Evolutionary conservation across 2,888 invertebrate species (phyloP).

Genomic region (Heliconius aoede): DNA sequence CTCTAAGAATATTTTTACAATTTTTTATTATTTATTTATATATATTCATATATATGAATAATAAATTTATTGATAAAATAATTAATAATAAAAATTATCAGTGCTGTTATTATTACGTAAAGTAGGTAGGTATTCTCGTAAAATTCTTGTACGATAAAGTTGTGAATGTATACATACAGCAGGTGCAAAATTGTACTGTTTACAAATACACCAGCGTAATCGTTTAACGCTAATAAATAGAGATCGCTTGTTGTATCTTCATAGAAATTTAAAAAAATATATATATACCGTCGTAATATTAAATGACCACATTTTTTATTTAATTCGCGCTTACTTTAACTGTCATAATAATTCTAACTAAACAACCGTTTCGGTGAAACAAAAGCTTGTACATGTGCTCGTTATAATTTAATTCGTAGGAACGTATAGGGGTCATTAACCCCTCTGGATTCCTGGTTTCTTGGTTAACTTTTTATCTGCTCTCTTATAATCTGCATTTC

Average conservation of each 20-base stretch:
- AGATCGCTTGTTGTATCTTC: constrained; percentile 10
- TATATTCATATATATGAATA: too few species aligned
- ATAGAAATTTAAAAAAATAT: background rate
- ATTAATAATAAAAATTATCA: too few species aligned
- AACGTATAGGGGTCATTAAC: constrained; percentile 45
- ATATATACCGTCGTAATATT: background rate
- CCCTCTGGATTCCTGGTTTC: constrained; percentile 44
- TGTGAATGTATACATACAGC: constrained; percentile 4
- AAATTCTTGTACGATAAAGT: background rate
- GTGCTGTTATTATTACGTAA: background rate
- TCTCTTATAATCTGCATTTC: constrained; percentile 42
- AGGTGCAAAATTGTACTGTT: background rate
- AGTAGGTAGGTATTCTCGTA: background rate
- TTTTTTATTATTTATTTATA: too few species aligned
- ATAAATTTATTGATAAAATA: too few species aligned
- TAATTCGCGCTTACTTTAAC: background rate
- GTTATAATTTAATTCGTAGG: constrained; percentile 31
- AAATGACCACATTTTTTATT: background rate
- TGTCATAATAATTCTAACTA: background rate
- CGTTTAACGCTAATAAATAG: constrained; percentile 3
- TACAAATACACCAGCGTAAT: too few species aligned
- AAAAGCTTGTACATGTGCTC: constrained; percentile 23
- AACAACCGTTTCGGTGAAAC: background rate
- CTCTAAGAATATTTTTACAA: too few species aligned
- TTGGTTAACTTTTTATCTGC: constrained; percentile 45